Evolutionary conservation across 64 coral and sea anemone species (phyloP), one percentile per base, ranked within the genome.

Genomic region (Dendronephthya gigantea): DNA sequence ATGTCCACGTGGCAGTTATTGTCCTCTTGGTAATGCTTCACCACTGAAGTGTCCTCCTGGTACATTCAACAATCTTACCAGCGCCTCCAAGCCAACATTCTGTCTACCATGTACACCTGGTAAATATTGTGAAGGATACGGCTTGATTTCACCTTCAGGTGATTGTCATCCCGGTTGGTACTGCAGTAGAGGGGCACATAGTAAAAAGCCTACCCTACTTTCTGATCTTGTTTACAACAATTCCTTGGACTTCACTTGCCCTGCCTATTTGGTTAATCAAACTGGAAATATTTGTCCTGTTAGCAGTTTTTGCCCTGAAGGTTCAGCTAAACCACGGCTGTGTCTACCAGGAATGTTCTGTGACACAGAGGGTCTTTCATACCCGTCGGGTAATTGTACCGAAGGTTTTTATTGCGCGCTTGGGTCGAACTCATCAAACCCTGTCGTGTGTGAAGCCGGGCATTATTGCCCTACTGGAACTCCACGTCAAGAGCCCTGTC

Each of bases 21-120:
- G 95, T 30, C 90, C 90, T 4, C 29, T 38, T 58, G 84, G 83
- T 27, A 93, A 92, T 45, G 93, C 95, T 37, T 93, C 95, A 16
- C 92, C 95, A 31, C 93, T 91, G 27, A 98, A 98, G 84, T 98
- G 95, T 86, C 92, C 95, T 2, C 95, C 95, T 41, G 95, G 95
- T 79, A 90, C 95, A 74, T 98, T 91, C 43, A 93, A 98, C 83
- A 98, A 98, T 40, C 82, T 89, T 35, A 98, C 90, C 7, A 68
- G 70, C 76, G 95, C 89, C 82, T 55, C 92, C 6, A 32, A 89
- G 32, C 68, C 95, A 17, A 89, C 90, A 27, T 87, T 91, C 52
- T 98, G 95, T 85, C 88, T 75, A 31, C 83, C 95, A 23, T 98
- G 95, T 68, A 88, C 90, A 90, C 92, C 95, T 19, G 95, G 95